Base-by-base conservation (phyloP, 2,113 vertebrate genomes). In the Lontra canadensis region DNA sequence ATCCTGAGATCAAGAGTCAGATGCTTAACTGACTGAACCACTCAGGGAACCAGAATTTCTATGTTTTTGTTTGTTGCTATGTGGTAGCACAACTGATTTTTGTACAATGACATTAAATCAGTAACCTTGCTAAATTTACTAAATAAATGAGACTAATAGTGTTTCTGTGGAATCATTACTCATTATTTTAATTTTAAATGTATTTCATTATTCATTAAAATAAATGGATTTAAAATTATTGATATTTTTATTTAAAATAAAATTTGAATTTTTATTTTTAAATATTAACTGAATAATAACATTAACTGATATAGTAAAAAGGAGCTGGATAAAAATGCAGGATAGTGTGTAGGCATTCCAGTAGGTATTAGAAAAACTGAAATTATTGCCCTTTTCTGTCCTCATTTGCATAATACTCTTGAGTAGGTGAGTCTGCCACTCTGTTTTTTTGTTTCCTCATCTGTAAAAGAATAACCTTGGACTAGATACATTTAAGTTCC, bases 101-200 rank as follows among this genome's bases (percentile, higher is more conserved):
- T 82, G 59, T 92, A 20, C 7, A 67, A 2, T 78, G 15, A 83
- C 10, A 29, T 44, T 42, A 26, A 89, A 82, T 78, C 13, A 59
- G 31, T 83, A 82, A 63, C 29, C 11, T 90, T 57, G 21, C 31
- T 92, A 87, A 76, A 42, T 63, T 94, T 86, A 47, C 17, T 76
- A 92, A 69, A 71, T 63, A 84, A 73, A 63, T 89, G 71, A 82
- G 61, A 42, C 17, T 47, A 94, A 82, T 76, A 47, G 4, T 82
- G 85, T 74, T 94, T 86, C 11, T 90, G 23, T 36, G n/a, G 39
- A 80, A 9, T 80, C 39, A 31, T 52, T 81, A 21, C 83, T 84
- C 74, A 52, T 93, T 90, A 69, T 92, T 89, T 92, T 79, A 42
- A 88, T 65, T 93, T 86, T 88, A 47, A 67, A 42, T 65, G 6